Base-by-base conservation (phyloP, 2,888 invertebrate species). In the Diaprepes abbreviatus region DNA sequence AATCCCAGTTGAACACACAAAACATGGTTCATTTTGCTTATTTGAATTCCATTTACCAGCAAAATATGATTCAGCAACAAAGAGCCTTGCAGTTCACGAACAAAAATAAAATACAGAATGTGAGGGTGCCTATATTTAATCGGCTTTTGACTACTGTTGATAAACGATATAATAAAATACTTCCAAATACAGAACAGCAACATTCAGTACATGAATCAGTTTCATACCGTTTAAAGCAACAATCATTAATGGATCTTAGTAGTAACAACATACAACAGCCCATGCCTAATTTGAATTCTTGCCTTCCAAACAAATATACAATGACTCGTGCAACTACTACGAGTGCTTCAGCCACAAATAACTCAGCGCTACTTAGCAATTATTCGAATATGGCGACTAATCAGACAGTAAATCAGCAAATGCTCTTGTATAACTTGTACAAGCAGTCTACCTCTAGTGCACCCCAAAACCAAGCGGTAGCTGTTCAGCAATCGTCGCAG, bases 401-500 rank as follows among this genome's bases (percentile, higher is more conserved):
- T 33, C 43, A 52, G 3, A 33, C 28, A 14, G 35, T 70, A 1
- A 81, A 81, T 59, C 82, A 88, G 68, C 87, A 88, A 73, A 88
- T 91, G 0, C 92, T 91, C 91, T 88, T 92, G 76, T 91, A 91
- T 91, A 90, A 91, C 79, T 92, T 91, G 88, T 93, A 92, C 83
- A 92, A 93, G 82, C 90, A 92, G 74, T 80, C 54, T 0, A 40
- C 50, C 3, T 68, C 35, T 24, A 40, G 50, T n/a, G 35, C 35
- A 14, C 38, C 69, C 4, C 67, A 67, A 45, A 16, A 31, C 17
- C 55, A 58, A 24, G 28, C 24, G 10, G 7, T 7, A 6, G 24
- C 28, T 48, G 45, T 17, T 14, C 65, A 17, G 12, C 36, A 33
- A n/a, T n/a, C n/a, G n/a, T n/a, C n/a, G n/a, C n/a, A n/a, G n/a